Percentiles rank a stretch among this genome's conserved stretches.
Conservation (phyloP, 2,113 vertebrate genomes). For the Silurus asotus region DNA sequence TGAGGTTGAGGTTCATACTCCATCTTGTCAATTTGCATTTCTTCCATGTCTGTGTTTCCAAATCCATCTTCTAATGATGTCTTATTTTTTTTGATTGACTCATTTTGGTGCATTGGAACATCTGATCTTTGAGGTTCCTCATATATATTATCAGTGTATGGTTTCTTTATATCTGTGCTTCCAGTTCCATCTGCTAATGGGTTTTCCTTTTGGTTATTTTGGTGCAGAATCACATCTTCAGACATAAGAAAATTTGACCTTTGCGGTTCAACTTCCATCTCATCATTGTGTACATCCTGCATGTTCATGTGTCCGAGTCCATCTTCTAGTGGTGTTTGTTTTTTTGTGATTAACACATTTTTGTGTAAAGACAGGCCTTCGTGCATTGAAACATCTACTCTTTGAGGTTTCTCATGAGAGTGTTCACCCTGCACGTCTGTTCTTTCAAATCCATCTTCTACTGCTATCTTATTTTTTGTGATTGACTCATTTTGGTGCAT, state of each 20-base stretch:
- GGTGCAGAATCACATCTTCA: no score
- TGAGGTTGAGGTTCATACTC: background rate
- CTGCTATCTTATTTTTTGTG: background rate
- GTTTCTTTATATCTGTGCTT: no score
- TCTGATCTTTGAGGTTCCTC: background rate
- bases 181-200: no score
- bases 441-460: background rate
- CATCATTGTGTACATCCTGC: no score
- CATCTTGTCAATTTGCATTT: background rate
- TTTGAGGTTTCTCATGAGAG: background rate
- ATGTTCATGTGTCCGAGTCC: no score
- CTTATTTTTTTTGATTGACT: background rate
- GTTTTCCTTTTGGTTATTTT: no score
- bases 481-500: background rate
- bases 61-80: background rate
- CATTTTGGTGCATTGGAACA: background rate
- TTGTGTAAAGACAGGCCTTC: background rate
- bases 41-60: no score
- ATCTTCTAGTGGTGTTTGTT: background rate
- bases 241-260: background rate
- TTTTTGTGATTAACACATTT: background rate
- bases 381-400: no score
- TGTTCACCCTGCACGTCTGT: background rate
- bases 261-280: background rate
- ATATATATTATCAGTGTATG: background rate